Evolutionary conservation across 2,797 vertebrate species (phyloP).

Genomic region (Limosa lapponica): DNA sequence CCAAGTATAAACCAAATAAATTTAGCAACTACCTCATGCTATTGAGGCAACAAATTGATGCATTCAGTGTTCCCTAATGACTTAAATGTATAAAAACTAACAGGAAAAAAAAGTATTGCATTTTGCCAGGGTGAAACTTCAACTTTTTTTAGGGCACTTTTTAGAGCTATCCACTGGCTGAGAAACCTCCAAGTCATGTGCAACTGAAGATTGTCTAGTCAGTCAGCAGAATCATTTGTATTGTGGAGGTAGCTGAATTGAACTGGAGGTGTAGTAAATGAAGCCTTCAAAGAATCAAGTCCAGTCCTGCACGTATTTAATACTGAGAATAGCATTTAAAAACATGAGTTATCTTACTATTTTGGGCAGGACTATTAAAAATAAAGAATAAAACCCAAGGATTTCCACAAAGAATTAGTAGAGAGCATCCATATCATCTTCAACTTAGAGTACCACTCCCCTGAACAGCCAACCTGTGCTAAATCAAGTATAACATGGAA

Average conservation of each 20-base stretch:
- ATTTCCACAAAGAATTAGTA: neutral
- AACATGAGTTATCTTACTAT: neutral
- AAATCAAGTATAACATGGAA: neutral
- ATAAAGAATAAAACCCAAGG: neutral
- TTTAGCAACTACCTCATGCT: slow-evolving; percentile 57
- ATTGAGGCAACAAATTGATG: slow-evolving; percentile 50
- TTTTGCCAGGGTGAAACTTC: neutral
- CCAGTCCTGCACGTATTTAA: neutral
- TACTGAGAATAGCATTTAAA: neutral
- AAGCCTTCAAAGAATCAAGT: neutral
- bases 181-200: neutral
- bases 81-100: slow-evolving; percentile 13
- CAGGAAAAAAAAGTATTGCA: neutral
- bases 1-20: slow-evolving; percentile 66
- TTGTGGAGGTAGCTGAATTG: neutral
- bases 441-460: neutral
- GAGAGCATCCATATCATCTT: neutral
- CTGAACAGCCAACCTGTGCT: neutral
- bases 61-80: slow-evolving; percentile 48
- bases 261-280: neutral
- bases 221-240: neutral
- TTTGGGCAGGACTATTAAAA: neutral
- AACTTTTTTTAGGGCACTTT: neutral
- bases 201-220: neutral
- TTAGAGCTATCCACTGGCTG: neutral